These are phyloP conservation scores for Protobothrops mucrosquamatus DNA, from an alignment of 2,113 vertebrate species.

Conservation along the genomic window DNA sequence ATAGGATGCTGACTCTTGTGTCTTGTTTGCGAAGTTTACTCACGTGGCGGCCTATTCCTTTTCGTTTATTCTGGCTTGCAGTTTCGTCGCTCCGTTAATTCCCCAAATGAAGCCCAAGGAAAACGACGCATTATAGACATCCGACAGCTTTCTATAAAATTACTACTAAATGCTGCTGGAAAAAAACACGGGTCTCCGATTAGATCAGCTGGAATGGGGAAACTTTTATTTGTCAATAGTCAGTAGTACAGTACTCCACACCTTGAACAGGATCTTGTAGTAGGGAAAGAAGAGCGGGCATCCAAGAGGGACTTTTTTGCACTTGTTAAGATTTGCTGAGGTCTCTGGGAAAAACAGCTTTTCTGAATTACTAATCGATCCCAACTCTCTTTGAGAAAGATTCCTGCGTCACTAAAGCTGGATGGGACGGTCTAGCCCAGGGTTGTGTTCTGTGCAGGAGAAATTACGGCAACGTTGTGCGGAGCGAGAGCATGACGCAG, in stretches of 20 bases:
- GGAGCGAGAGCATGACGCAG: accelerated
- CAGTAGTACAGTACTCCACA: not conserved
- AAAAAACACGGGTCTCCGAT: not conserved
- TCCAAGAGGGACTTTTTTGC: constrained; percentile 38
- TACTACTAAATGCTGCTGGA: not conserved
- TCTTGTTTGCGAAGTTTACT: constrained; percentile 69
- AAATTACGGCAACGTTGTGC: not conserved
- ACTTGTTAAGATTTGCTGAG: not conserved
- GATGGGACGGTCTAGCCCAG: not conserved
- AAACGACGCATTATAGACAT: constrained; percentile 2
- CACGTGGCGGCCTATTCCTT: constrained; percentile 38
- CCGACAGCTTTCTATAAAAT: not conserved
- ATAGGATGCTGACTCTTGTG: not conserved
- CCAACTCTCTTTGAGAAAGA: not conserved
- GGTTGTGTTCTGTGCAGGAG: not conserved
- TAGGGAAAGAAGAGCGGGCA: not conserved
- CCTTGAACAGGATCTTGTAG: not conserved
- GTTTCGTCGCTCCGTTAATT: constrained; percentile 2
- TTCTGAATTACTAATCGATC: not conserved
- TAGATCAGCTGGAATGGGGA: not conserved
- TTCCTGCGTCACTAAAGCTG: not conserved
- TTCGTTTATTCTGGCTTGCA: constrained; percentile 37
- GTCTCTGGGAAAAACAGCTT: constrained; percentile 26
- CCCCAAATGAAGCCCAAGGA: not conserved
- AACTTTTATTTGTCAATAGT: not conserved